Evolutionary conservation across 1,140 invertebrate species (phyloP).

Genomic region (Dinothrombium tinctorium): DNA sequence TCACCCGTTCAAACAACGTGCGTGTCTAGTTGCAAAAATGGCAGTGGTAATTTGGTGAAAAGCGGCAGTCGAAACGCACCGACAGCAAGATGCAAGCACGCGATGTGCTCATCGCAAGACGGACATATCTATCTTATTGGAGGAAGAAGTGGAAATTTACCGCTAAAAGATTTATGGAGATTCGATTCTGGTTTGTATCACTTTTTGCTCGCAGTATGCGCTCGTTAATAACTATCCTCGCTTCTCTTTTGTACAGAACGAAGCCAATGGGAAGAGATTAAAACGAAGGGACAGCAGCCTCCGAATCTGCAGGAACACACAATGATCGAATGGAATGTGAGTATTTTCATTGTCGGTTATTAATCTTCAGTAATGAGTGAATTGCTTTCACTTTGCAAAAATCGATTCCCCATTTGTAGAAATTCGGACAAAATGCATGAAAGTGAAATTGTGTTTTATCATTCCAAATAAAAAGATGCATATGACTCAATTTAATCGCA

Average conservation of each 20-base stretch:
- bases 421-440: not conserved
- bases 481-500: no score
- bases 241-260: conserved; percentile 18
- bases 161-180: conserved; percentile 59
- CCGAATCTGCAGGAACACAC: conserved; percentile 60
- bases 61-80: conserved; percentile 17
- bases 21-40: not conserved
- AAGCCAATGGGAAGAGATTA: conserved; percentile 23
- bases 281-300: conserved; percentile 34
- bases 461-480: no score
- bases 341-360: not conserved
- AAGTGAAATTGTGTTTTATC: not conserved
- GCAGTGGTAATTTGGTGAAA: not conserved
- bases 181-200: conserved; percentile 44
- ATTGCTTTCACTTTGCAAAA: not conserved
- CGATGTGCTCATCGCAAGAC: conserved; percentile 35
- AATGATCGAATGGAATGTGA: conserved; percentile 33
- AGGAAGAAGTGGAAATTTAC: conserved; percentile 51
- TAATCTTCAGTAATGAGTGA: not conserved
- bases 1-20: conserved; percentile 11
- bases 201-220: not conserved
- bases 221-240: not conserved
- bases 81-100: conserved; percentile 45
- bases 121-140: conserved; percentile 52
- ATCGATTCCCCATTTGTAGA: not conserved